Evolutionary conservation across 2,797 vertebrate species (phyloP), one percentile per base, ranked within the genome.

Genomic region (Thripadectes ignobilis): DNA sequence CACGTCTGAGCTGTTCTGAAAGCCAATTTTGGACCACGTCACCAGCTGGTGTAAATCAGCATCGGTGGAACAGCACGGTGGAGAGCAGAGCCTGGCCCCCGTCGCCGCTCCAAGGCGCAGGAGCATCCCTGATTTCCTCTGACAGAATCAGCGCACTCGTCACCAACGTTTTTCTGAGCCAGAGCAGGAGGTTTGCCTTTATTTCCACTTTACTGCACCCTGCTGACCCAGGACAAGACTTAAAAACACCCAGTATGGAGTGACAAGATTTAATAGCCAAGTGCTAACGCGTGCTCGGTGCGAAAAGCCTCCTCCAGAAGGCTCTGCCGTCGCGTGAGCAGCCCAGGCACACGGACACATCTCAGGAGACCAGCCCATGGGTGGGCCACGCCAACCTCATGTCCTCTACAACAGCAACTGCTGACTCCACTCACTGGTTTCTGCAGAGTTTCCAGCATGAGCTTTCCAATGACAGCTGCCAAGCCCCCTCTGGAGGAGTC

Each of bases 121-220:
- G 51, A 92, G 48, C 80, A 58, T 86, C 92, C 84, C 91, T 96
- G 92, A 96, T 94, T 3, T 19, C 92, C 95, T 93, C 88, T 96
- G 94, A 95, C 95, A 96, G 95, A 96, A 92, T 89, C 91, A 82
- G 93, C 4, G 51, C 88, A 54, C 88, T 92, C 65, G 0, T 79
- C 90, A 90, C 62, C 2, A 4, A 69, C 7, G 6, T 65, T 7
- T n/a, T 23, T n/a, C 88, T 91, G 90, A 91, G 94, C 88, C 84
- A 66, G 91, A 88, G 89, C 92, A 95, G 92, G 88, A 93, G 83
- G 88, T 78, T 66, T 78, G 74, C 80, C 55, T 68, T 92, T 94
- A 80, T 72, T 96, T 95, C 95, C 94, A 85, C 81, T 84, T 88
- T 84, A 38, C 68, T 92, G 88, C 95, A 96, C 69, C 22, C 68